Conservation (phyloP, 2,113 vertebrate species). For the Anoura caudifer region DNA sequence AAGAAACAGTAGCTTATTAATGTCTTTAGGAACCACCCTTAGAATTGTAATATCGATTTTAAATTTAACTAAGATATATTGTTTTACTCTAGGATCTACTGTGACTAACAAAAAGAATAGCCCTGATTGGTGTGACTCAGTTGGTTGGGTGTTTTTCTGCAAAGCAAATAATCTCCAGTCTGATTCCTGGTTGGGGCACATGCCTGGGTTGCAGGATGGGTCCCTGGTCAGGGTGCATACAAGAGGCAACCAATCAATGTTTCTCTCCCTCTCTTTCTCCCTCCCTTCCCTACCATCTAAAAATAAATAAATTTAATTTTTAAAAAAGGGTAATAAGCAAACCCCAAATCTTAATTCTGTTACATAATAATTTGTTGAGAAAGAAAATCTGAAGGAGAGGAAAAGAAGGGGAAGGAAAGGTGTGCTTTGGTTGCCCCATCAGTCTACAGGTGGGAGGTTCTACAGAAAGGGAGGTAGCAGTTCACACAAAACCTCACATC, state of each 20-base stretch:
- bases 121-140: no score
- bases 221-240: no score
- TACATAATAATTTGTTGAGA: not conserved
- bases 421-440: not conserved
- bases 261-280: no score
- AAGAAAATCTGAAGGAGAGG: not conserved
- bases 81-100: not conserved
- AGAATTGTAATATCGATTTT: not conserved
- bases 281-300: no score
- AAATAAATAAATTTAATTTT: no score
- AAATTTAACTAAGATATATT: slow-evolving; percentile 18
- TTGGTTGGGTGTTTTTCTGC: no score
- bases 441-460: no score
- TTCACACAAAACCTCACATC: not conserved
- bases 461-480: not conserved
- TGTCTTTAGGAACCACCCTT: not conserved
- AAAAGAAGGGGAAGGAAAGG: not conserved
- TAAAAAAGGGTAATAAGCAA: not conserved
- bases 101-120: not conserved
- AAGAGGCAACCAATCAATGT: no score
- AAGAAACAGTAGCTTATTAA: slow-evolving; percentile 20
- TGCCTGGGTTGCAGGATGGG: no score
- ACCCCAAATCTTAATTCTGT: not conserved
- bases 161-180: no score
- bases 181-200: no score